Evolutionary conservation across 2,888 invertebrate species (phyloP), one percentile per base, ranked within the genome.

Genomic region (Ditylenchus weischeri): DNA sequence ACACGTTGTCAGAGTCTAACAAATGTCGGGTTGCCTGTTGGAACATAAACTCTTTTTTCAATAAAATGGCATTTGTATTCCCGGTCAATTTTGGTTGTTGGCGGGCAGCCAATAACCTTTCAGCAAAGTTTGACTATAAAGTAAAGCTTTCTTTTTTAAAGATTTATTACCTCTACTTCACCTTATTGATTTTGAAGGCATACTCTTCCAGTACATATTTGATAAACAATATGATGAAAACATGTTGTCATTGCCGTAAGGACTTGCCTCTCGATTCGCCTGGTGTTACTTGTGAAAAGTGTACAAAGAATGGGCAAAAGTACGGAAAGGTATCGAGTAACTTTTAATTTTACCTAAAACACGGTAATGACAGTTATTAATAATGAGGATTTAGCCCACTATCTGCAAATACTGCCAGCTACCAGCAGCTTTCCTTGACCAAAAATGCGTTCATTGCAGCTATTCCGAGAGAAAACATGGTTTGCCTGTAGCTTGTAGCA

Each of bases 361-460:
- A 29, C 1, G 43, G 43, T 43, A 43, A 8, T 43, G 15, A 43
- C n/a, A n/a, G n/a, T n/a, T n/a, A n/a, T n/a, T 29, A 10, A 29
- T 15, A 7, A 43, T 29, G 29, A 29, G 2, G 50, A 70, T 77
- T 58, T 60, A 79, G 77, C 77, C 79, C 4, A 67, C 69, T 23
- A 72, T 70, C 3, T 80, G 79, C 65, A 73, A 75, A 62, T 77
- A 73, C 63, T 80, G 79, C 57, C 69, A 78, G 58, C 62, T 80
- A 60, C 78, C 76, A 48, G 79, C 79, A 10, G 79, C 79, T 2
- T 80, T 79, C 60, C 75, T 70, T 57, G 78, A 78, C 10, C 67
- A 66, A 21, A 75, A 74, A 69, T 79, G 79, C 57, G 78, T 79
- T 19, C 75, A 77, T 67, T 79, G 79, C 57, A 70, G 76, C 4